phyloP scores from a whole-genome alignment of 2,113 vertebrate species.

The Tychaedon coryphoeus region DNA sequence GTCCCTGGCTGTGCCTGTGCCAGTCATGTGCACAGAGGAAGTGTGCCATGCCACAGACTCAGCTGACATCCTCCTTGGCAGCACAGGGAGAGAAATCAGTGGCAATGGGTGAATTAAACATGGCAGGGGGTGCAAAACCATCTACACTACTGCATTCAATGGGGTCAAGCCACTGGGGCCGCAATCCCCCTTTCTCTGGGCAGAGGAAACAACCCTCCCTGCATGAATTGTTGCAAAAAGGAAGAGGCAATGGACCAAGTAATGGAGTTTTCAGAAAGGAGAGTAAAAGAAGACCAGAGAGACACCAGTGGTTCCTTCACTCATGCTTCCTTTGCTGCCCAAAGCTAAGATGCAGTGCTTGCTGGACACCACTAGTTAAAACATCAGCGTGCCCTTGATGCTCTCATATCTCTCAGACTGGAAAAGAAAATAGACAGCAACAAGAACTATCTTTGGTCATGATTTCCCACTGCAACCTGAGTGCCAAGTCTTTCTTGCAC shows the following conservation, averaged over 20 bases:
- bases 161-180: background rate
- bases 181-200: accelerated
- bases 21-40: accelerated
- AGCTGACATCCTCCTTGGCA: background rate
- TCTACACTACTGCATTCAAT: background rate
- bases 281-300: background rate
- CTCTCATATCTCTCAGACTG: background rate
- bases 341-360: background rate
- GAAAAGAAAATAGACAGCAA: background rate
- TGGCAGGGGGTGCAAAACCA: background rate
- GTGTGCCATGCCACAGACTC: background rate
- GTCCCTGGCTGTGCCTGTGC: accelerated
- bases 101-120: background rate
- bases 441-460: background rate
- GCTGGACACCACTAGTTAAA: background rate
- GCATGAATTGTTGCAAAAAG: accelerated
- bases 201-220: background rate
- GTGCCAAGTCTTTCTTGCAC: background rate
- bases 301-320: accelerated
- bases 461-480: background rate
- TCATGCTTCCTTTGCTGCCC: background rate
- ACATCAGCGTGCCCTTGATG: background rate
- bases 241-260: accelerated
- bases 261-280: background rate
- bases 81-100: background rate